Evolutionary conservation across 2,888 invertebrate genomes (phyloP).

Genomic region (Ptychoptera albimana): DNA sequence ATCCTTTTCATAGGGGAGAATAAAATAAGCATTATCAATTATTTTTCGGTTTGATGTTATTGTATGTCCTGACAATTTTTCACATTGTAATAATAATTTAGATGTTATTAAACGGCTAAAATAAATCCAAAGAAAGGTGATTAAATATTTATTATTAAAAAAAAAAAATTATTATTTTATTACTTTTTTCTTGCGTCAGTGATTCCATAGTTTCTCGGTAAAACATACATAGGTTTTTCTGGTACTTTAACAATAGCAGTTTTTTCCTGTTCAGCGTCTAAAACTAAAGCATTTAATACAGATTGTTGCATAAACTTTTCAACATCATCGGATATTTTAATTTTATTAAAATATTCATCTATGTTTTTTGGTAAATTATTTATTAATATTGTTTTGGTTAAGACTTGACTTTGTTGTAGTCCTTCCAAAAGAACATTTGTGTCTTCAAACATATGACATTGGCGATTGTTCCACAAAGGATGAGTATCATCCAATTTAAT

Average conservation of each 20-base stretch:
- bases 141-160: not conserved
- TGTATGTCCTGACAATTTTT: slow-evolving; percentile 40
- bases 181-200: slow-evolving; percentile 53
- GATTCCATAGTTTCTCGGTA: slow-evolving; percentile 60
- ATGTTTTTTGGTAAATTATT: slow-evolving; percentile 43
- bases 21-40: slow-evolving; percentile 40
- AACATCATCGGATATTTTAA: slow-evolving; percentile 33
- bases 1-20: slow-evolving; percentile 41
- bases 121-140: slow-evolving; percentile 16
- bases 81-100: slow-evolving; percentile 50
- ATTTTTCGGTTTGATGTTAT: slow-evolving; percentile 39
- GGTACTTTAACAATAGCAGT: slow-evolving; percentile 57
- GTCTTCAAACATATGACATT: slow-evolving; percentile 42
- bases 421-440: slow-evolving; percentile 54
- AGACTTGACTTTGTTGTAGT: slow-evolving; percentile 57
- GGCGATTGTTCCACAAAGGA: slow-evolving; percentile 46
- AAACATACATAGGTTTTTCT: slow-evolving; percentile 50
- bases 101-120: slow-evolving; percentile 47
- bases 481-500: slow-evolving; percentile 39
- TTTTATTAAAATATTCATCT: slow-evolving; percentile 33
- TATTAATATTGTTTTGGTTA: slow-evolving; percentile 59
- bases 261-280: slow-evolving; percentile 64
- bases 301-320: slow-evolving; percentile 45
- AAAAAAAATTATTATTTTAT: slow-evolving; percentile 17
- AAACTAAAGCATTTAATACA: slow-evolving; percentile 47